A percentile compares a stretch with the other conserved stretches of the same genome.
Conservation (phyloP, 2,888 invertebrate species). For the Cremastinae sp. region DNA sequence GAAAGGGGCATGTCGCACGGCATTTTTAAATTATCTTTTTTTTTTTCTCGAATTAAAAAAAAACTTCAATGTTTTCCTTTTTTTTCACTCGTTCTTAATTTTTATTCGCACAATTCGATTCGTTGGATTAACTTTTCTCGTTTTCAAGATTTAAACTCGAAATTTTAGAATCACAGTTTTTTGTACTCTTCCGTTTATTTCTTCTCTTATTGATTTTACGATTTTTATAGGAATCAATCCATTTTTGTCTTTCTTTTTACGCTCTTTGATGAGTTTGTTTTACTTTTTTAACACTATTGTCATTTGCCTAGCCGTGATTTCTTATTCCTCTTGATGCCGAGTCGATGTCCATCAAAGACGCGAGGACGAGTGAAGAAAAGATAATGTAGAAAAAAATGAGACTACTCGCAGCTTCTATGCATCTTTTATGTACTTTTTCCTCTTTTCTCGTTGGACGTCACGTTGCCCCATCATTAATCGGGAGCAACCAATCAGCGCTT, state of each 20-base stretch:
- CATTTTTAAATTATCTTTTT: constrained; percentile 66
- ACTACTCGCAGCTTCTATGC: constrained; percentile 40
- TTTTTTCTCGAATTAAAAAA: constrained; percentile 16
- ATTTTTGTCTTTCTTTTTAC: constrained; percentile 13
- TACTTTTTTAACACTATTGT: not conserved
- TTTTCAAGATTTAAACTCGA: no score
- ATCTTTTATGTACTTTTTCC: constrained; percentile 61
- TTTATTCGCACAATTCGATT: not conserved
- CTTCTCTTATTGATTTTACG: not conserved
- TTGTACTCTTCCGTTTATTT: constrained; percentile 10
- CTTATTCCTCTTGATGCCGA: constrained; percentile 25
- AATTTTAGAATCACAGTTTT: constrained; percentile 22
- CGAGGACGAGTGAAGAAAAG: constrained; percentile 19
- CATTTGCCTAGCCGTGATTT: constrained; percentile 32
- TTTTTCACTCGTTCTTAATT: not conserved
- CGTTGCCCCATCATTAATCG: constrained; percentile 61
- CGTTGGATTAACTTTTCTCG: no score
- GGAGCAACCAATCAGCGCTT: constrained; percentile 72
- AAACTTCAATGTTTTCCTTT: constrained; percentile 52
- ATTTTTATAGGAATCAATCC: not conserved
- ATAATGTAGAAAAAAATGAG: constrained; percentile 51
- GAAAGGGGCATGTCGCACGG: constrained; percentile 70
- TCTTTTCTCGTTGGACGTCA: constrained; percentile 5
- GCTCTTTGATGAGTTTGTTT: not conserved
- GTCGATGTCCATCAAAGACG: constrained; percentile 48